phyloP scores from a whole-genome alignment of 2,888 invertebrate genomes.

The Abrostola triplasia region DNA sequence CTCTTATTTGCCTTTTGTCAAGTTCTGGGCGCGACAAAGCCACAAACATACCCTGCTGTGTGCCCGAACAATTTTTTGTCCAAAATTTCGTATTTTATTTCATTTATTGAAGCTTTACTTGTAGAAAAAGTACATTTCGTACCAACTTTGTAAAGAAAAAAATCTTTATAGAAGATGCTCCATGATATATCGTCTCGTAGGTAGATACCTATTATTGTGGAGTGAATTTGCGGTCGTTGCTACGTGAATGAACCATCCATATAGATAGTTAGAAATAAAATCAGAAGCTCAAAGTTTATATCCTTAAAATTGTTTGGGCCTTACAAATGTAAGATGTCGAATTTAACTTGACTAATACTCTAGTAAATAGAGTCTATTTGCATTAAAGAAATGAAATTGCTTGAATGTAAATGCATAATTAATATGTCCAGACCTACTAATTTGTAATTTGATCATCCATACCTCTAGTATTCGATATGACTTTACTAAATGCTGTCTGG shows the following conservation, averaged over 20 bases:
- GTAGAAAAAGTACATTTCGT: slow-evolving; percentile 73
- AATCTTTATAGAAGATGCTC: slow-evolving; percentile 79
- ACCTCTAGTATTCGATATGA: neutral
- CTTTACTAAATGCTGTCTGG: slow-evolving; percentile 57
- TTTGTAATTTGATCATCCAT: slow-evolving; percentile 3
- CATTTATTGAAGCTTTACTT: slow-evolving; percentile 78
- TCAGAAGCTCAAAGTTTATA: neutral
- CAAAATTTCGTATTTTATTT: slow-evolving; percentile 85
- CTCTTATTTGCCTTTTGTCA: slow-evolving; percentile 88
- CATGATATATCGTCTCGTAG: slow-evolving; percentile 81
- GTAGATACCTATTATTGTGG: slow-evolving; percentile 73
- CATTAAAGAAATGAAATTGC: too few species aligned
- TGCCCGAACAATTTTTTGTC: slow-evolving; percentile 80
- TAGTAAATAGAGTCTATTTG: too few species aligned
- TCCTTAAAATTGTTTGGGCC: neutral
- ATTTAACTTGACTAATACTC: too few species aligned
- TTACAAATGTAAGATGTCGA: too few species aligned
- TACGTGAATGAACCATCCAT: slow-evolving; percentile 49
- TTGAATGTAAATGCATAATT: too few species aligned
- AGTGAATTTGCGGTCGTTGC: slow-evolving; percentile 70
- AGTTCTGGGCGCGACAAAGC: slow-evolving; percentile 87
- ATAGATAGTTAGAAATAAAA: slow-evolving; percentile 9
- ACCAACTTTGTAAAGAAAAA: slow-evolving; percentile 61
- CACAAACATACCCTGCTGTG: slow-evolving; percentile 87
- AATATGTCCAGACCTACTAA: neutral